Evolutionary conservation across 2,888 invertebrate genomes (phyloP).

Genomic region (Thyatira batis): DNA sequence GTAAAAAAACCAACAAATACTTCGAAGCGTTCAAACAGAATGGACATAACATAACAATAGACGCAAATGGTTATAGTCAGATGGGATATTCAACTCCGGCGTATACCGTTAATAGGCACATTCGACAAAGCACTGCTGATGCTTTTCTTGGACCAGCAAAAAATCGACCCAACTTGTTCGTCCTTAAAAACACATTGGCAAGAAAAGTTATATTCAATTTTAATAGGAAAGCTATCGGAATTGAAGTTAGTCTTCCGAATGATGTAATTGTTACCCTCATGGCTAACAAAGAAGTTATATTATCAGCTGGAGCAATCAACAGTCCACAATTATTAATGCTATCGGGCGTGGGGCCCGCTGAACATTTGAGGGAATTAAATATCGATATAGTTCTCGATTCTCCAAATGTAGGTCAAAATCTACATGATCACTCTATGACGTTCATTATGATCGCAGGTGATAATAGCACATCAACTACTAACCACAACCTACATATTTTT

Average conservation of each 20-base stretch:
- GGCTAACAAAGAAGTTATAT: neutral
- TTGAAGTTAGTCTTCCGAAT: neutral
- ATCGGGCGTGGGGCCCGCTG: neutral
- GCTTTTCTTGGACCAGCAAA: neutral
- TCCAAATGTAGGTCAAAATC: neutral
- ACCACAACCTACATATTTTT: neutral
- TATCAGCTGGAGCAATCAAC: slow-evolving; percentile 1
- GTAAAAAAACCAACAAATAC: slow-evolving; percentile 56
- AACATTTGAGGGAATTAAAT: neutral
- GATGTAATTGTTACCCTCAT: neutral
- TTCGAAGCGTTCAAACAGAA: slow-evolving; percentile 27
- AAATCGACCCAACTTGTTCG: neutral
- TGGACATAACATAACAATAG: neutral
- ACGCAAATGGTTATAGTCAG: neutral
- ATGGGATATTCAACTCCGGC: neutral
- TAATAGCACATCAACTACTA: neutral
- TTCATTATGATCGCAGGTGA: neutral
- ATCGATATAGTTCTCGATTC: neutral
- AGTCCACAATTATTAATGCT: slow-evolving; percentile 2
- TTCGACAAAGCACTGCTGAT: neutral
- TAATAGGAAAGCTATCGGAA: neutral
- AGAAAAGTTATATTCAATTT: neutral
- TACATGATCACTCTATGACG: neutral
- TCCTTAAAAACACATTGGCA: neutral
- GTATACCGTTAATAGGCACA: neutral